Evolutionary conservation across 2,888 invertebrate genomes (phyloP).

Genomic region (Chrysomela aeneicollis): DNA sequence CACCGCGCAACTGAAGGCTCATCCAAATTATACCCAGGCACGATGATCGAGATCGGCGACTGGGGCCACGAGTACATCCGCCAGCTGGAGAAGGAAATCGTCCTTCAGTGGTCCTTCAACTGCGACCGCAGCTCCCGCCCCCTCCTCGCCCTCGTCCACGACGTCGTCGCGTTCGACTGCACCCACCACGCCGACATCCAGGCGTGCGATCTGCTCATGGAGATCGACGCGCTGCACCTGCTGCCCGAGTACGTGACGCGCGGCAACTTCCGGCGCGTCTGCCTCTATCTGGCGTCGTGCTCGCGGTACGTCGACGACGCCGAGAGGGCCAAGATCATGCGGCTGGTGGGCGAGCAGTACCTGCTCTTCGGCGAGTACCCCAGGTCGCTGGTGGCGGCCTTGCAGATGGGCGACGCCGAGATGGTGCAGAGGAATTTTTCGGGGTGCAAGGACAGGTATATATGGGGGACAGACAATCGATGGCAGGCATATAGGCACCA

Average conservation of each 20-base stretch:
- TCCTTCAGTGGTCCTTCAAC: constrained; percentile 77
- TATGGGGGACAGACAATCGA: too few species aligned
- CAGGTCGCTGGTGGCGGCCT: constrained; percentile 85
- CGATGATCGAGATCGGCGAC: constrained; percentile 87
- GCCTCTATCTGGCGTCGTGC: constrained; percentile 87
- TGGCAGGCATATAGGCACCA: too few species aligned
- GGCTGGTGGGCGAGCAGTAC: constrained; percentile 85
- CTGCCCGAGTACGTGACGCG: constrained; percentile 88
- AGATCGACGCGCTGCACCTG: constrained; percentile 85
- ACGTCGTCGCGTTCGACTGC: constrained; percentile 95
- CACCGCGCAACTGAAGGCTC: too few species aligned
- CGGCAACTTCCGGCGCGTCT: constrained; percentile 90
- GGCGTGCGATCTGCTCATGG: constrained; percentile 97
- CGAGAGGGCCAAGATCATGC: constrained; percentile 77
- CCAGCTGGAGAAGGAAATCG: constrained; percentile 89
- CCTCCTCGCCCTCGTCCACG: constrained; percentile 79
- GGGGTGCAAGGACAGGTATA: constrained; percentile 84
- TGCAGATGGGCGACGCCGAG: constrained; percentile 85
- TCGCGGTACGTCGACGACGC: constrained; percentile 96
- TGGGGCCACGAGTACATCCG: constrained; percentile 99
- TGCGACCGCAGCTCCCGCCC: constrained; percentile 64
- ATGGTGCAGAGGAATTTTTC: constrained; percentile 86
- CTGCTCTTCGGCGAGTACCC: constrained; percentile 87
- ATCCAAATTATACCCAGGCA: too few species aligned
- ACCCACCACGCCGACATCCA: constrained; percentile 98